Percentiles rank a stretch among this genome's conserved stretches.
These are phyloP conservation scores for Drosophila yooni DNA, from an alignment of 2,888 invertebrate species.

Conservation along the genomic window DNA sequence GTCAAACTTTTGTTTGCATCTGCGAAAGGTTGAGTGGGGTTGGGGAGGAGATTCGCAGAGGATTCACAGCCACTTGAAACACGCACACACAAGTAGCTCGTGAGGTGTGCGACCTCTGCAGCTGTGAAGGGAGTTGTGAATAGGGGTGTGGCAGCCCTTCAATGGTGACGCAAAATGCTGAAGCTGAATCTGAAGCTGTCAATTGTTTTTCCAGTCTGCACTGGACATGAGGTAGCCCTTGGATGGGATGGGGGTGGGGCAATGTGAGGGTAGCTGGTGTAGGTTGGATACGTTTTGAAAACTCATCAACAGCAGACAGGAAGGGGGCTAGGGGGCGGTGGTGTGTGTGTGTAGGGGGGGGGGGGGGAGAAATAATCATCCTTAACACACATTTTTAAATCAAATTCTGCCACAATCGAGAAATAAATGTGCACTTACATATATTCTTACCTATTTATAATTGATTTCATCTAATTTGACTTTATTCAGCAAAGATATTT, in stretches of 20 bases:
- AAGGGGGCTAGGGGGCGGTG: no score
- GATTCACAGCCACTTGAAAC: conserved; percentile 49
- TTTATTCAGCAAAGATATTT: no score
- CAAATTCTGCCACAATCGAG: background rate
- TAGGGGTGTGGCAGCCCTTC: background rate
- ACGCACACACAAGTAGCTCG: conserved; percentile 25
- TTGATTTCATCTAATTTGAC: background rate
- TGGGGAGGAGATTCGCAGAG: background rate
- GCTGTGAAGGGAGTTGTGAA: background rate
- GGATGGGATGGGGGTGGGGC: background rate
- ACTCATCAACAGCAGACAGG: background rate
- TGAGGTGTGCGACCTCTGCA: conserved; percentile 35
- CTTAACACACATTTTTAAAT: background rate
- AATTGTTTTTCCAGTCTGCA: conserved; percentile 52
- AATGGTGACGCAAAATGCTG: conserved; percentile 40
- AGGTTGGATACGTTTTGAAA: background rate
- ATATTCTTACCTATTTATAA: background rate
- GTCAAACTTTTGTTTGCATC: conserved; percentile 77
- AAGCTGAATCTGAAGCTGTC: conserved; percentile 44
- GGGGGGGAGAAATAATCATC: background rate
- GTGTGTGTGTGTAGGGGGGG: no score
- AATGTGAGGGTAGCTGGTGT: background rate
- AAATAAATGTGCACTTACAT: background rate
- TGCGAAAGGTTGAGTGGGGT: background rate
- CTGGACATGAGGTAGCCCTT: conserved; percentile 39